Conservation (phyloP, 1,140 invertebrate genomes). For the Pseudomyrmex cubaensis region DNA sequence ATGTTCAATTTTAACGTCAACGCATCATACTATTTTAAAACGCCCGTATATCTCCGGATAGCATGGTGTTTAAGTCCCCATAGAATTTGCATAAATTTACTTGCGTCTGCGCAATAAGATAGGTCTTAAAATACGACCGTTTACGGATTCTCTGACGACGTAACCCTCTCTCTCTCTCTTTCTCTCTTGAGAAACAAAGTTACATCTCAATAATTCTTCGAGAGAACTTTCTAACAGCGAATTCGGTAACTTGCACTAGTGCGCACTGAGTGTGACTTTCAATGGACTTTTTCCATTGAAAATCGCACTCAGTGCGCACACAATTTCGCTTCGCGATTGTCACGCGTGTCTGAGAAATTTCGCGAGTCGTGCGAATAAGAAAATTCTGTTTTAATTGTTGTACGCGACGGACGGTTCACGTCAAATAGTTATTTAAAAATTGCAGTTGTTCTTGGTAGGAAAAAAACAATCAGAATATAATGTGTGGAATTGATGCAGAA, state of each 20-base stretch:
- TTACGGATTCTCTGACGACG: neutral
- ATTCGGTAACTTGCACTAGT: no score
- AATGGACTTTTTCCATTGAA: no score
- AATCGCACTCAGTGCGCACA: no score
- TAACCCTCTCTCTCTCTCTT: neutral
- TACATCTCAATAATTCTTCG: constrained; percentile 12
- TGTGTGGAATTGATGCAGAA: no score
- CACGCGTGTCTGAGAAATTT: no score
- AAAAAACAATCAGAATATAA: neutral
- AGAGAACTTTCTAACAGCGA: constrained; percentile 1
- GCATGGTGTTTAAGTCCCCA: constrained; percentile 46
- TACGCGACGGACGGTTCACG: neutral
- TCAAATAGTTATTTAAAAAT: neutral
- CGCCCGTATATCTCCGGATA: constrained; percentile 5
- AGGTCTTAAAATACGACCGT: constrained; percentile 50
- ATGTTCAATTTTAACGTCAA: constrained; percentile 2
- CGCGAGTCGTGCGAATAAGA: no score
- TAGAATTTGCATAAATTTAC: constrained; percentile 55
- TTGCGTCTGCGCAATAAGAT: constrained; percentile 33
- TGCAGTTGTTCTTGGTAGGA: neutral
- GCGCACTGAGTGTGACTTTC: no score
- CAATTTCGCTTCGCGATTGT: neutral
- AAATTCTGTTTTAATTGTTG: no score
- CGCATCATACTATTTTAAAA: constrained; percentile 19
- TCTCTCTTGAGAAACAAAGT: no score